Base-by-base conservation (phyloP, 2,113 vertebrate genomes). In the Perognathus longimembris region DNA sequence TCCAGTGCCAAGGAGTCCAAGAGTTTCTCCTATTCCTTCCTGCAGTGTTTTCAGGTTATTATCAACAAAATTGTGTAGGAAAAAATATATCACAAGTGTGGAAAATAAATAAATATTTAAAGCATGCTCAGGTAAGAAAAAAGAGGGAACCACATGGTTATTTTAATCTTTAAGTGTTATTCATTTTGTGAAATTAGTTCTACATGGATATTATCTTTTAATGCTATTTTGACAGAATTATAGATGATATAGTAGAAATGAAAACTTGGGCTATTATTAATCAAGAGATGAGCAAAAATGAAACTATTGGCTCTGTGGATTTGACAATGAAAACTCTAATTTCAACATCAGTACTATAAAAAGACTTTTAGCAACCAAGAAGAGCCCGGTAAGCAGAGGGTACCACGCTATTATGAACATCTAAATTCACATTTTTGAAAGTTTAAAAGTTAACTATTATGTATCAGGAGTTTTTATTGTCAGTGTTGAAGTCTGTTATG, bases 171-270 rank as follows among this genome's bases (percentile, higher is more conserved):
- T 57, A 73, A 0, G 14, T 80, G 34, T 40, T 34, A 84, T 64
- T 91, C 34, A 69, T 73, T 94, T 89, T 76, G n/a, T 81, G 34
- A 89, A 89, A 70, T 38, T 40, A 75, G 20, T 89, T 64, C 9
- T 38, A 84, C 30, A 54, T 38, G 10, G 28, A 28, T 86, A 45
- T 85, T 69, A 45, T 24, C 12, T 75, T 85, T 2, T 5, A 63
- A 71, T 78, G 32, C 4, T 74, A 70, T 66, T 94, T 84, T 93
- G 76, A 70, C 50, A 85, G 15, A 91, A 70, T 61, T 78, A 30
- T 42, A 66, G 24, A 88, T 17, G 81, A 61, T 50, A 36, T 6
- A 36, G 38, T 20, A 76, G 74, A 93, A 88, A 74, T 81, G 50
- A 89, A 61, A 89, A 82, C 1, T 34, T 76, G 6, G 8, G 4